Evolutionary conservation across 2,113 vertebrate species (phyloP).

Genomic region (Syngnathus floridae): DNA sequence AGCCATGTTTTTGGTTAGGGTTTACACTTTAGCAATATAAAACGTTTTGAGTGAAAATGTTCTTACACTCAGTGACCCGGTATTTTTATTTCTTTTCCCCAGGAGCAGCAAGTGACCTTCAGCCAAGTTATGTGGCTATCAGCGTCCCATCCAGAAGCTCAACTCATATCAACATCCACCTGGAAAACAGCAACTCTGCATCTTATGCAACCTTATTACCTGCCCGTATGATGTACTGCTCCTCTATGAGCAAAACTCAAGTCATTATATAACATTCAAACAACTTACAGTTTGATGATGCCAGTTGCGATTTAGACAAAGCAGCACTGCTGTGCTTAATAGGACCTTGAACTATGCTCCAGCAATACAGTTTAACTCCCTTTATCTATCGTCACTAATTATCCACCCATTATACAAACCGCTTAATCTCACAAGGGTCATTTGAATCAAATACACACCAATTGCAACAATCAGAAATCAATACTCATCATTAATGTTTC

Average conservation of each 20-base stretch:
- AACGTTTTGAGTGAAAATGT: background rate
- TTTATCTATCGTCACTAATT: background rate
- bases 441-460: background rate
- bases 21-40: background rate
- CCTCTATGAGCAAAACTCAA: slow-evolving; percentile 25
- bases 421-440: too few species aligned
- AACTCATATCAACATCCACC: background rate
- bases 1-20: background rate
- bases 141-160: background rate
- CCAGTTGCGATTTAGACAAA: background rate
- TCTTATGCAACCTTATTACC: slow-evolving; percentile 27
- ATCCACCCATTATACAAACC: background rate
- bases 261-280: slow-evolving; percentile 28
- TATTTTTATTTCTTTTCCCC: background rate
- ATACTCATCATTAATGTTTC: background rate
- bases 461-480: background rate
- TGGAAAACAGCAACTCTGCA: slow-evolving; percentile 6
- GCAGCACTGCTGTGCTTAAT: background rate
- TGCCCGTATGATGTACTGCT: background rate
- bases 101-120: background rate
- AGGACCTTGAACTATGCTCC: background rate
- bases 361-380: background rate
- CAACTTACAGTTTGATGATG: slow-evolving; percentile 7
- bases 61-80: background rate
- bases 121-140: background rate